Percentiles rank a stretch among this genome's conserved stretches.
These are phyloP conservation scores for Cheilosia impressa DNA, from an alignment of 2,888 invertebrate genomes.

Conservation along the genomic window DNA sequence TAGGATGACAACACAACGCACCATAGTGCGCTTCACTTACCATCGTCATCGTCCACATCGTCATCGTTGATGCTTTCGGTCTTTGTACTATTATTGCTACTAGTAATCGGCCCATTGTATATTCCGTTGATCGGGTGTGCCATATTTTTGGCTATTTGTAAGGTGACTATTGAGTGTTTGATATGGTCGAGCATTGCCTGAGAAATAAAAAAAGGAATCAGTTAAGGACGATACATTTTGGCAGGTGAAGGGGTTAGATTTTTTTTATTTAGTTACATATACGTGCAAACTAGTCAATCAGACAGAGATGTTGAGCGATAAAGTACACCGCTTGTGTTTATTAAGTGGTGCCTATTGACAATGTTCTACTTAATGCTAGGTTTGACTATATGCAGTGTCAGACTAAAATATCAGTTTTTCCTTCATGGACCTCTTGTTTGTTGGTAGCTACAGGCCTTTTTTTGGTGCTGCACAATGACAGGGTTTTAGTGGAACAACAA, in stretches of 20 bases:
- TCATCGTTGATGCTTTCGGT: constrained; percentile 72
- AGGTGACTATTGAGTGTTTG: constrained; percentile 98
- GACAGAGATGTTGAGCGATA: too few relatives aligned
- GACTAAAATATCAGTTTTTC: too few relatives aligned
- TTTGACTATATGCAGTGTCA: too few relatives aligned
- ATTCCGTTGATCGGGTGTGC: constrained; percentile 96
- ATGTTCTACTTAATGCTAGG: too few relatives aligned
- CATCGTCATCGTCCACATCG: constrained; percentile 74
- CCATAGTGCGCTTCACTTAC: constrained; percentile 28
- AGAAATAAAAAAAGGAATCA: constrained; percentile 23
- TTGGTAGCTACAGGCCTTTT: too few relatives aligned
- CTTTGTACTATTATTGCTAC: constrained; percentile 73
- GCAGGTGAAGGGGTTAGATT: neutral
- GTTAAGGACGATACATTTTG: neutral
- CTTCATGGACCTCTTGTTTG: too few relatives aligned
- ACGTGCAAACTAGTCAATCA: too few relatives aligned
- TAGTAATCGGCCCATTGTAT: constrained; percentile 87
- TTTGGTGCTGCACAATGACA: too few relatives aligned
- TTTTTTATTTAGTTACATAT: too few relatives aligned
- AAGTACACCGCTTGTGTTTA: too few relatives aligned
- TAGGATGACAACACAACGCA: neutral
- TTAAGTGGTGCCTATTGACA: too few relatives aligned
- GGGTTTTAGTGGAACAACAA: too few relatives aligned
- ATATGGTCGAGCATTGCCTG: constrained; percentile 98
- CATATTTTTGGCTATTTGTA: constrained; percentile 99